phyloP scores from a whole-genome alignment of 1,140 invertebrate genomes.

The Conopomorpha cramerella region DNA sequence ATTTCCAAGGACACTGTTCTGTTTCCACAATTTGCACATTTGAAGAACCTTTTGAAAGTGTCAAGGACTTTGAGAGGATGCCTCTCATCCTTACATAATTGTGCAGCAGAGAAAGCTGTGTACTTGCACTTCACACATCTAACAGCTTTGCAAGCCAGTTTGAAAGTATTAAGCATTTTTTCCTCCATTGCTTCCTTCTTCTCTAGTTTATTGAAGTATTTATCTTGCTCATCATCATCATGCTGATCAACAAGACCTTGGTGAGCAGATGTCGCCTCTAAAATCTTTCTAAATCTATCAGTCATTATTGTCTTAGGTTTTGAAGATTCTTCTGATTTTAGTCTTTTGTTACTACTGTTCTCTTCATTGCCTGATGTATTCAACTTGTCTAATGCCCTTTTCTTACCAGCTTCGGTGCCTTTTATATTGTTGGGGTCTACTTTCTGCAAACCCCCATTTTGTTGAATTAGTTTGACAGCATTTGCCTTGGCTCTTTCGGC shows the following conservation, averaged over 20 bases:
- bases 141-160: conserved; percentile 85
- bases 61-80: conserved; percentile 80
- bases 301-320: conserved; percentile 58
- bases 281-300: conserved; percentile 76
- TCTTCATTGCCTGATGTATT: conserved; percentile 36
- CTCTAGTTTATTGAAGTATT: conserved; percentile 88
- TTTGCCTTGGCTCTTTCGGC: conserved; percentile 67
- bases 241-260: conserved; percentile 73
- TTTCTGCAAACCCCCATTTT: conserved; percentile 69
- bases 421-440: conserved; percentile 70
- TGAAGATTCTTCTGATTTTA: conserved; percentile 48
- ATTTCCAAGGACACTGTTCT: conserved; percentile 78
- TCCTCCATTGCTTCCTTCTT: conserved; percentile 90
- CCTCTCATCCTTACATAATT: conserved; percentile 79
- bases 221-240: conserved; percentile 76
- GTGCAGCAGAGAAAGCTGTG: conserved; percentile 80
- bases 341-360: conserved; percentile 44
- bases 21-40: conserved; percentile 84
- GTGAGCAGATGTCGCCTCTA: conserved; percentile 80
- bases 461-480: conserved; percentile 69
- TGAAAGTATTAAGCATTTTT: conserved; percentile 86
- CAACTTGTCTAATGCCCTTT: conserved; percentile 56
- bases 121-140: conserved; percentile 89
- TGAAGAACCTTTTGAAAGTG: conserved; percentile 87
- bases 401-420: conserved; percentile 62